Percentiles rank a stretch among this genome's conserved stretches.
Conservation (phyloP, 2,797 vertebrate genomes). For the Epinephelus coioides region DNA sequence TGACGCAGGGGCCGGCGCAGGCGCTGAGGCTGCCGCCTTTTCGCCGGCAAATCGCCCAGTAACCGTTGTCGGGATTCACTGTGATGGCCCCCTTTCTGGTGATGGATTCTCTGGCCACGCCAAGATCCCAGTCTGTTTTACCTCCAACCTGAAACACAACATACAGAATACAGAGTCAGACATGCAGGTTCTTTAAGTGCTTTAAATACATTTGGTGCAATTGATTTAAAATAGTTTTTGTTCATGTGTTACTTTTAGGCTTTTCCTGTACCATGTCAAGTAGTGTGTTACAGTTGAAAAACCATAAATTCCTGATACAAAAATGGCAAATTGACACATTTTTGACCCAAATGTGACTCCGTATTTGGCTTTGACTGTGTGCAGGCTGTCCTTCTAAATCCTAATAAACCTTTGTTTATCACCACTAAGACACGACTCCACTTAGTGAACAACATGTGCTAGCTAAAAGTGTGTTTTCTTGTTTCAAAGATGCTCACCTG, state of each 20-base stretch:
- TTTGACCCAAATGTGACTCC: too few species aligned
- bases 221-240: too few species aligned
- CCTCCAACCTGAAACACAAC: conserved; percentile 59
- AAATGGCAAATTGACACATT: too few species aligned
- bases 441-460: too few species aligned
- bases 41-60: conserved; percentile 79
- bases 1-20: conserved; percentile 57
- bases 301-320: too few species aligned
- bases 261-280: too few species aligned
- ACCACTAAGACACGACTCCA: too few species aligned
- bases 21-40: conserved; percentile 67
- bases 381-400: too few species aligned
- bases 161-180: not conserved
- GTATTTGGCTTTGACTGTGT: not conserved
- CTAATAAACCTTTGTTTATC: not conserved
- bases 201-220: not conserved
- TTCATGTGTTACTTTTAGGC: too few species aligned
- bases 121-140: conserved; percentile 87
- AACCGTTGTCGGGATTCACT: conserved; percentile 73
- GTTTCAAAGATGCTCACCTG: conserved; percentile 65
- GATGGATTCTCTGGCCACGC: conserved; percentile 81
- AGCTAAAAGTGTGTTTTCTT: not conserved
- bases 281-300: too few species aligned
- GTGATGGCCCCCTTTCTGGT: conserved; percentile 82
- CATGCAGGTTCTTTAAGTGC: not conserved